Evolutionary conservation across 2,113 vertebrate species (phyloP).

Genomic region (Megalops atlanticus): DNA sequence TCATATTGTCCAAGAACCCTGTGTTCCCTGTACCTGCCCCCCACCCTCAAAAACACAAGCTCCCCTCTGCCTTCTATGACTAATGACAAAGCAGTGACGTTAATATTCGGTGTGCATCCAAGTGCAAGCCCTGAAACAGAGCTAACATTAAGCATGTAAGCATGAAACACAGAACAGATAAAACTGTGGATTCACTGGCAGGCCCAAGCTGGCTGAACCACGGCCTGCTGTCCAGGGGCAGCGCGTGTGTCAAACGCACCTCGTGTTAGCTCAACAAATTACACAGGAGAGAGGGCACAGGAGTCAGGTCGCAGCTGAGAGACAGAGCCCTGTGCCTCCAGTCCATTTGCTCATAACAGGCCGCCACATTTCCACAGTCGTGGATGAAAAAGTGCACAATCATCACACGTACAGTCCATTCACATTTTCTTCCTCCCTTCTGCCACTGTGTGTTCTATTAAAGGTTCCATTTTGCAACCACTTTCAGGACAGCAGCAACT

Average conservation of each 20-base stretch:
- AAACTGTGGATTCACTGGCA: background rate
- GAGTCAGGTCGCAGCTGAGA: background rate
- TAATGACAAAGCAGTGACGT: slow-evolving; percentile 67
- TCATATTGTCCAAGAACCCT: slow-evolving; percentile 18
- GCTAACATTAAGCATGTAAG: background rate
- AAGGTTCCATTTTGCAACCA: background rate
- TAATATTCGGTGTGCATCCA: slow-evolving; percentile 52
- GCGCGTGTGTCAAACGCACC: background rate
- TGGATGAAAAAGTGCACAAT: slow-evolving; percentile 3
- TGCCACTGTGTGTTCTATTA: too few species aligned
- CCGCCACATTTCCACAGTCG: background rate
- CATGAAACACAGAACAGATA: background rate
- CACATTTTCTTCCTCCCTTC: background rate
- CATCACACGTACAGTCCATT: background rate
- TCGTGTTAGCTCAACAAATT: background rate
- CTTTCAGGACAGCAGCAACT: background rate
- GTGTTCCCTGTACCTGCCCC: too few species aligned
- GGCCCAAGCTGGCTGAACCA: background rate
- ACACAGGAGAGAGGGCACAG: background rate
- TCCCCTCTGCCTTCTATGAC: background rate
- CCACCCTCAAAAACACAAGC: too few species aligned
- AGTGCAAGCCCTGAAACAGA: slow-evolving; percentile 19
- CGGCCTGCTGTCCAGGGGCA: too few species aligned
- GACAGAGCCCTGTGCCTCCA: background rate
- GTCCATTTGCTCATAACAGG: background rate